These are phyloP conservation scores for Melanotaenia maccullochi DNA, from an alignment of 2,797 vertebrate genomes.

Conservation along the genomic window DNA sequence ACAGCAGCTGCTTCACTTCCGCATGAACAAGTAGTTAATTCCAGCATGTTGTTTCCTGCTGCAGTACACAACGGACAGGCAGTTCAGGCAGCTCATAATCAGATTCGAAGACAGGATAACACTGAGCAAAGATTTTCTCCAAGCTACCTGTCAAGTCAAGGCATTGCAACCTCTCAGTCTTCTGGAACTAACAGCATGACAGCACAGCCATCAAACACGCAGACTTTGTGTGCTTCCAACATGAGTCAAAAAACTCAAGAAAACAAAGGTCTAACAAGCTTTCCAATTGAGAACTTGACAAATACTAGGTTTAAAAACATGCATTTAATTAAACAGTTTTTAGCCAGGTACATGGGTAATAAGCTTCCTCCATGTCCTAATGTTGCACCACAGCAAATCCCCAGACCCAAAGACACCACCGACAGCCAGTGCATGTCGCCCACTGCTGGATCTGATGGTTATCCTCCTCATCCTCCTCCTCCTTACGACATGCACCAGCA, in stretches of 20 bases:
- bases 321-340: background rate
- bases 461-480: accelerated
- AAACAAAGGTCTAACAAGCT: background rate
- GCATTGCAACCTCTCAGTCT: background rate
- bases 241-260: slow-evolving; percentile 5
- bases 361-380: background rate
- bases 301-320: background rate
- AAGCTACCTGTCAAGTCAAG: background rate
- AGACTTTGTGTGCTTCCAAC: background rate
- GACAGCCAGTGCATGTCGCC: accelerated
- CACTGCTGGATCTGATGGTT: background rate
- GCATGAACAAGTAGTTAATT: background rate
- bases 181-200: background rate
- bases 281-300: background rate
- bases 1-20: background rate
- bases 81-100: slow-evolving; percentile 4
- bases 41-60: background rate
- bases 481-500: background rate
- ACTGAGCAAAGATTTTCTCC: background rate
- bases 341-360: background rate
- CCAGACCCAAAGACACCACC: accelerated
- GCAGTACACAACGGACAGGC: background rate
- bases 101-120: background rate
- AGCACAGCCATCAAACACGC: slow-evolving; percentile 10
- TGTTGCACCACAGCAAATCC: slow-evolving; percentile 1